A percentile compares a stretch with the other conserved stretches of the same genome.
Evolutionary conservation across 2,113 vertebrate species (phyloP).

Genomic region (Pterophyllum scalare): DNA sequence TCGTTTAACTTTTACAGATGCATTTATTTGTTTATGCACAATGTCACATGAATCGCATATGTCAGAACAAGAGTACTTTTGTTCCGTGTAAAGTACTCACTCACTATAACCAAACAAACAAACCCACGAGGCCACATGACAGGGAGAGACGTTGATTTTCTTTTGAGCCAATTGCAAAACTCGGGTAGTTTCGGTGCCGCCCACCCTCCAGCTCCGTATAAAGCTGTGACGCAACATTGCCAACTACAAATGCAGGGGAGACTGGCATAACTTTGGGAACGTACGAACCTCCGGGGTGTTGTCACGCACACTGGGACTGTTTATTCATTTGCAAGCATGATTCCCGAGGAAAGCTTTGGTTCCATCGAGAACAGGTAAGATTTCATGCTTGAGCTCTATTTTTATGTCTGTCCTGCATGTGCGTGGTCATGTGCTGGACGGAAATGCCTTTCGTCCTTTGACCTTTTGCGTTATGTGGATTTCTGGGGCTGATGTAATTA

Average conservation of each 20-base stretch:
- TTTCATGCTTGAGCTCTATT: neutral
- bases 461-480: neutral
- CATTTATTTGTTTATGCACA: neutral
- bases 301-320: neutral
- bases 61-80: slow-evolving; percentile 2
- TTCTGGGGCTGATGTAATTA: neutral
- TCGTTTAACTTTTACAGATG: neutral
- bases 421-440: slow-evolving; percentile 23
- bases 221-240: slow-evolving; percentile 41
- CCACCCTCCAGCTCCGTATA: slow-evolving; percentile 48
- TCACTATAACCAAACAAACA: slow-evolving; percentile 5
- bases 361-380: slow-evolving; percentile 66
- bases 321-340: slow-evolving; percentile 38
- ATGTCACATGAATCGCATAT: neutral
- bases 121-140: neutral
- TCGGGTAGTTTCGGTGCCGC: slow-evolving; percentile 55
- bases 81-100: neutral
- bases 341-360: slow-evolving; percentile 52
- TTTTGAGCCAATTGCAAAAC: slow-evolving; percentile 39
- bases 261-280: neutral
- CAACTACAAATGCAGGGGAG: slow-evolving; percentile 29
- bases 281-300: neutral
- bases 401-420: neutral
- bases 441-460: slow-evolving; percentile 30
- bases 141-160: neutral